Percentiles rank a stretch among this genome's conserved stretches.
Conservation (phyloP, 2,797 vertebrate genomes). For the Monodelphis domestica region DNA sequence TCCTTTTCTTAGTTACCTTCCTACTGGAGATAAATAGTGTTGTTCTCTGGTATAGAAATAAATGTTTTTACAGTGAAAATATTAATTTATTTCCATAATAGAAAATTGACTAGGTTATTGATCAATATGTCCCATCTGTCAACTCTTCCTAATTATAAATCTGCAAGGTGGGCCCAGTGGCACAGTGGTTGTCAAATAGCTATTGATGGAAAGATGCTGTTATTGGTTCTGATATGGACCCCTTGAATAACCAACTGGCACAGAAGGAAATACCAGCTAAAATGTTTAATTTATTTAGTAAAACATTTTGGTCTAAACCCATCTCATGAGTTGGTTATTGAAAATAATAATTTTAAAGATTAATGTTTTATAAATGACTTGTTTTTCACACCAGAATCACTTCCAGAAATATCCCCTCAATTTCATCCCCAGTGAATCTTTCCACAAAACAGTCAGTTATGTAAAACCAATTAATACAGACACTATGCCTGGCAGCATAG, state of each 20-base stretch:
- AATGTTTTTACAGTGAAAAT: slow-evolving; percentile 68
- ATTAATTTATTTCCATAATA: slow-evolving; percentile 75
- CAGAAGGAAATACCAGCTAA: slow-evolving; percentile 56
- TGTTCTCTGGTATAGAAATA: slow-evolving; percentile 64
- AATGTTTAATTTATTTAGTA: slow-evolving; percentile 63
- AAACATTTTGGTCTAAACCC: slow-evolving; percentile 62
- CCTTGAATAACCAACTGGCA: slow-evolving; percentile 41
- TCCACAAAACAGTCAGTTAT: background rate
- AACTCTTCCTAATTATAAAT: slow-evolving; percentile 70
- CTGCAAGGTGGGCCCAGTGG: slow-evolving; percentile 56
- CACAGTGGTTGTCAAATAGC: slow-evolving; percentile 63
- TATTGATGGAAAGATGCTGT: slow-evolving; percentile 67
- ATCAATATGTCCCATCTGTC: slow-evolving; percentile 74
- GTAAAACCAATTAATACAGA: background rate
- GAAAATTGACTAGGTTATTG: slow-evolving; percentile 75
- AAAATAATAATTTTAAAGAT: slow-evolving; percentile 31
- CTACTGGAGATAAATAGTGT: slow-evolving; percentile 65
- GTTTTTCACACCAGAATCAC: background rate
- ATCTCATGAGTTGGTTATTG: slow-evolving; percentile 49
- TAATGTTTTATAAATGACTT: background rate
- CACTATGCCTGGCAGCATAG: background rate
- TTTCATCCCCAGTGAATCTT: background rate
- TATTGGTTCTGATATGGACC: slow-evolving; percentile 40
- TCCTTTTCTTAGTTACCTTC: slow-evolving; percentile 67
- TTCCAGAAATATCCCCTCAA: background rate